Evolutionary conservation across 2,888 invertebrate species (phyloP).

Genomic region (Cephus spinipes): DNA sequence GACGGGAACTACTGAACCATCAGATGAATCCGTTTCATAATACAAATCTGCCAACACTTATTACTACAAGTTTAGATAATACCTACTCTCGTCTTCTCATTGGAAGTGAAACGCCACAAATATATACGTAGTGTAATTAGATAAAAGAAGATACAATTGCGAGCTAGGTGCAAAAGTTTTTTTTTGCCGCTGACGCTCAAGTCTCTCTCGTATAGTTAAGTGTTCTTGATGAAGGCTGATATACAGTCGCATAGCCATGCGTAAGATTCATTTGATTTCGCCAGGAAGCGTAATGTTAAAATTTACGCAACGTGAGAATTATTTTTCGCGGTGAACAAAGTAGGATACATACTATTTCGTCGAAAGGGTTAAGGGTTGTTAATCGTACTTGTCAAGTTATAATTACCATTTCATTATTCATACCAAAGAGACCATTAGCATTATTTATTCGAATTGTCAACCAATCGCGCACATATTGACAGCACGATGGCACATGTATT

Average conservation of each 20-base stretch:
- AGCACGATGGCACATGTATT: constrained; percentile 4
- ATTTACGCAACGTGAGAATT: neutral
- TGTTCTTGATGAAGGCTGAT: neutral
- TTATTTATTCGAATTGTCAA: constrained; percentile 16
- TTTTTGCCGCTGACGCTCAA: too few species aligned
- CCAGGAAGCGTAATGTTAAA: neutral
- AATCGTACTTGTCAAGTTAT: constrained; percentile 16
- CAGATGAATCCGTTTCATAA: too few species aligned
- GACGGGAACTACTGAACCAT: too few species aligned
- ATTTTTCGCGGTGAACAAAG: constrained; percentile 4
- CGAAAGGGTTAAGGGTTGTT: constrained; percentile 20
- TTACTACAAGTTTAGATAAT: too few species aligned
- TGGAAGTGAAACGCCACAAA: too few species aligned
- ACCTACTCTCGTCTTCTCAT: too few species aligned
- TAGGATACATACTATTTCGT: neutral
- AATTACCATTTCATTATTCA: constrained; percentile 32
- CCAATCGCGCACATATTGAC: neutral
- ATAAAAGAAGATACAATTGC: too few species aligned
- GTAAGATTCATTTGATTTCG: too few species aligned
- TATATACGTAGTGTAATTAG: too few species aligned
- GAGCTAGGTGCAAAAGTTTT: too few species aligned
- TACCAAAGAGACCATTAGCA: constrained; percentile 53
- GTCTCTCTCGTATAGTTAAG: neutral
- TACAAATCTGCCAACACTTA: too few species aligned
- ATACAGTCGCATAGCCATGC: too few species aligned